phyloP scores from a whole-genome alignment of 2,888 invertebrate species.

The Fabriciana adippe region DNA sequence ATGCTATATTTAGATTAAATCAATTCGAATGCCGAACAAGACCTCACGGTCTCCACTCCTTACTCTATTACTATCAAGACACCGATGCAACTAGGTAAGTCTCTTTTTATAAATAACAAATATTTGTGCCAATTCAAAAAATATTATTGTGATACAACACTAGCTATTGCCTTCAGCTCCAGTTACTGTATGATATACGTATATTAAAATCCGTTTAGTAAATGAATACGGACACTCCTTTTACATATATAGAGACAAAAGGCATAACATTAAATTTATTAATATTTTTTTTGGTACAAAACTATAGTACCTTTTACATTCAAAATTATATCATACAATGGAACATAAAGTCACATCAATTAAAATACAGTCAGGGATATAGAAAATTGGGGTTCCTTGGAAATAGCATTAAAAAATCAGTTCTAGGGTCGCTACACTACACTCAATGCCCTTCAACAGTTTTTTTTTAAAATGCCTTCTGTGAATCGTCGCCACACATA shows the following conservation, averaged over 20 bases:
- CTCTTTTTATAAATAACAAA: slow-evolving; percentile 15
- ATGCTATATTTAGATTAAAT: slow-evolving; percentile 20
- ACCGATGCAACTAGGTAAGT: slow-evolving; percentile 10
- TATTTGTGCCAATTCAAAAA: slow-evolving; percentile 19
- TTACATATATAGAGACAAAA: not conserved
- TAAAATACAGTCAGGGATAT: not conserved
- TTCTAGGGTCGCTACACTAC: slow-evolving; percentile 12
- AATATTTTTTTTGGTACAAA: too few species aligned
- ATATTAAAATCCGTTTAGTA: not conserved
- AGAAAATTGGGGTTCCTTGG: slow-evolving; percentile 29
- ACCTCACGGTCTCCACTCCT: slow-evolving; percentile 1
- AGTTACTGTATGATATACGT: not conserved
- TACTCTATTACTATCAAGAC: slow-evolving; percentile 12
- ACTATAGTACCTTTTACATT: not conserved
- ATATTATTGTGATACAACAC: slow-evolving; percentile 7
- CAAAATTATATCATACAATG: not conserved
- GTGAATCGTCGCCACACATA: not conserved
- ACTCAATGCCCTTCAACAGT: not conserved
- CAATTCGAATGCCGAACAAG: slow-evolving; percentile 18
- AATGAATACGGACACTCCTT: too few species aligned
- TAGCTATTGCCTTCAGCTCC: not conserved
- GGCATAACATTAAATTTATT: too few species aligned
- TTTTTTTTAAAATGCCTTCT: not conserved
- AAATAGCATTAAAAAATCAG: slow-evolving; percentile 17
- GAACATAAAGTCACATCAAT: not conserved